A percentile compares a stretch with the other conserved stretches of the same genome.
Evolutionary conservation across 2,113 vertebrate species (phyloP).

Genomic region (Myiopsitta monachus): DNA sequence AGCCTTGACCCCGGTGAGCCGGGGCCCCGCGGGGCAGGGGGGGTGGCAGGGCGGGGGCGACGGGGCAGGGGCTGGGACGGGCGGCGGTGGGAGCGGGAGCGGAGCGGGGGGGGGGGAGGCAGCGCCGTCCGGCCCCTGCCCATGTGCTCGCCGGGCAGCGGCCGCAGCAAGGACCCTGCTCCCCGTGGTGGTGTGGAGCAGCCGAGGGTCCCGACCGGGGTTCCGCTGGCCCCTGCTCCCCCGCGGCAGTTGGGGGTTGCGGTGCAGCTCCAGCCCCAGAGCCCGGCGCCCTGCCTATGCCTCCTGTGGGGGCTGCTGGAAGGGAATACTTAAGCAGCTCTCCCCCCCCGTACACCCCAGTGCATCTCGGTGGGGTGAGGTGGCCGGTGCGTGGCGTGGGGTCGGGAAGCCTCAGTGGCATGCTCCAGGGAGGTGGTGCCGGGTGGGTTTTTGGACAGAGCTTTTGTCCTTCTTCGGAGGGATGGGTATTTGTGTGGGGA

Average conservation of each 20-base stretch:
- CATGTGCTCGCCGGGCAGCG: neutral
- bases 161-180: neutral
- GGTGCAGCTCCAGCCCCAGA: neutral
- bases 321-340: neutral
- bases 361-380: neutral
- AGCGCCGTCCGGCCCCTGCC: neutral
- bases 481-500: too few species aligned
- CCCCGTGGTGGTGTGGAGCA: neutral
- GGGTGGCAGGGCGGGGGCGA: neutral
- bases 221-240: neutral
- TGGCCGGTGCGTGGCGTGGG: too few species aligned
- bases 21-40: neutral
- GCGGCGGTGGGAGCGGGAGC: neutral
- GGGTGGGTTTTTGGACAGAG: neutral
- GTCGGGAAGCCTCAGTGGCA: neutral
- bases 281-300: neutral
- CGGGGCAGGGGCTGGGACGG: neutral
- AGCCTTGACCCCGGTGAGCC: constrained; percentile 35
- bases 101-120: neutral
- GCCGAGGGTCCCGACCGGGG: neutral
- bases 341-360: neutral
- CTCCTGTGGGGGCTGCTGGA: too few species aligned
- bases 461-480: neutral
- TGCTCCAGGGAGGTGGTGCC: neutral
- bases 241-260: neutral